Percentiles rank a stretch among this genome's conserved stretches.
These are phyloP conservation scores for Parauchenoglanis ngamensis DNA, from an alignment of 2,797 vertebrate genomes.

Conservation along the genomic window DNA sequence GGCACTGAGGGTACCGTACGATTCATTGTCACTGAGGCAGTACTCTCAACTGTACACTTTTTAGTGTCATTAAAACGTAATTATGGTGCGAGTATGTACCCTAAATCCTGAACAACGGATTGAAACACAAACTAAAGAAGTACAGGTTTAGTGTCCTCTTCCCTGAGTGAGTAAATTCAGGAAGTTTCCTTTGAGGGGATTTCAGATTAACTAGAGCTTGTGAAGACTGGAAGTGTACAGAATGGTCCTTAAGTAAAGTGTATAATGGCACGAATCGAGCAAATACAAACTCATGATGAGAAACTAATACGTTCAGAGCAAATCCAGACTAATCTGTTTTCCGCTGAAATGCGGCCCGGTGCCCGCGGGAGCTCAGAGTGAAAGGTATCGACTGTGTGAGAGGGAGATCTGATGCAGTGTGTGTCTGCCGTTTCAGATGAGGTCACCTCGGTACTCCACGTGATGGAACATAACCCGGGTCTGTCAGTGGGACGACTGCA, in stretches of 20 bases:
- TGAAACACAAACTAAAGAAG: not conserved
- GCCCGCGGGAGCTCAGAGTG: constrained; percentile 37
- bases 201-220: not conserved
- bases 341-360: constrained; percentile 8
- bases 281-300: not conserved
- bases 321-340: constrained; percentile 40
- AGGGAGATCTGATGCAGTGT: constrained; percentile 30
- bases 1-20: no score
- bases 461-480: constrained; percentile 27
- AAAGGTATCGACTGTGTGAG: constrained; percentile 43
- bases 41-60: not conserved
- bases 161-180: not conserved
- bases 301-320: constrained; percentile 22
- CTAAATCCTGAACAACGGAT: not conserved
- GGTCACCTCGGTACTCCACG: constrained; percentile 40
- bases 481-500: not conserved
- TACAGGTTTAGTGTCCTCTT: not conserved
- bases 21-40: not conserved
- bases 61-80: not conserved
- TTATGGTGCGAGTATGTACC: not conserved
- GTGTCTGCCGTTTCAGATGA: constrained; percentile 39
- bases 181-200: not conserved
- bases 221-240: not conserved
- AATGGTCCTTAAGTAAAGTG: not conserved
- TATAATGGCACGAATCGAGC: not conserved